Percentiles rank a stretch among this genome's conserved stretches.
Evolutionary conservation across 2,888 invertebrate species (phyloP).

Genomic region (Hedychridium roseum): DNA sequence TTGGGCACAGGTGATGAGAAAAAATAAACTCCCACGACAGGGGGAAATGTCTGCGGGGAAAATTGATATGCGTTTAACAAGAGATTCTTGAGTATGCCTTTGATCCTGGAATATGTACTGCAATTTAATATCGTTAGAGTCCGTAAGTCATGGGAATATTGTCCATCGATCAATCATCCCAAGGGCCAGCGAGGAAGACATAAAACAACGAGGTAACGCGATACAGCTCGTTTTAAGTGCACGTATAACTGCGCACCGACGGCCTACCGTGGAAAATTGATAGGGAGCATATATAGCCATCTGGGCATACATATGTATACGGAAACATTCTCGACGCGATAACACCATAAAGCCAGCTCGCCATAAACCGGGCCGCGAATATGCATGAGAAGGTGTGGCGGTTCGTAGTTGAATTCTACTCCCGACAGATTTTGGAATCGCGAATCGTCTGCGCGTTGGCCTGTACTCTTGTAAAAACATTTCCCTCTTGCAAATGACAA

Average conservation of each 20-base stretch:
- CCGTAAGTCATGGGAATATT: too few relatives aligned
- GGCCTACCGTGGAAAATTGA: background rate
- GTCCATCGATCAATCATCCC: too few relatives aligned
- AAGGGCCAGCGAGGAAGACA: too few relatives aligned
- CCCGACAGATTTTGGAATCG: constrained; percentile 52
- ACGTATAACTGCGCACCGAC: background rate
- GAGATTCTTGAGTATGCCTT: too few relatives aligned
- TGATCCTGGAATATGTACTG: too few relatives aligned
- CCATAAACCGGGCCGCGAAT: constrained; percentile 49
- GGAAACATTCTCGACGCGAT: background rate
- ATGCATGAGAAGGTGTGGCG: constrained; percentile 58
- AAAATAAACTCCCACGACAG: too few relatives aligned
- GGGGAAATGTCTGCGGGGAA: too few relatives aligned
- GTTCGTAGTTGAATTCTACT: constrained; percentile 31
- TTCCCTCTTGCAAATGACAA: constrained; percentile 57
- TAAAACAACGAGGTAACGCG: too few relatives aligned
- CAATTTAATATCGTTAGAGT: too few relatives aligned
- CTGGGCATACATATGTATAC: background rate
- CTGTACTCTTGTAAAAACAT: constrained; percentile 39
- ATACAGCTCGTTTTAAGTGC: too few relatives aligned
- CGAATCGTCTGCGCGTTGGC: constrained; percentile 49
- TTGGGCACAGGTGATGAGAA: too few relatives aligned
- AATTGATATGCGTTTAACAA: too few relatives aligned
- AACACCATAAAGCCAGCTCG: background rate
- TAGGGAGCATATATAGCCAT: background rate